Conservation (phyloP, 1,140 invertebrate genomes). For the Macrocentrus cingulum region DNA sequence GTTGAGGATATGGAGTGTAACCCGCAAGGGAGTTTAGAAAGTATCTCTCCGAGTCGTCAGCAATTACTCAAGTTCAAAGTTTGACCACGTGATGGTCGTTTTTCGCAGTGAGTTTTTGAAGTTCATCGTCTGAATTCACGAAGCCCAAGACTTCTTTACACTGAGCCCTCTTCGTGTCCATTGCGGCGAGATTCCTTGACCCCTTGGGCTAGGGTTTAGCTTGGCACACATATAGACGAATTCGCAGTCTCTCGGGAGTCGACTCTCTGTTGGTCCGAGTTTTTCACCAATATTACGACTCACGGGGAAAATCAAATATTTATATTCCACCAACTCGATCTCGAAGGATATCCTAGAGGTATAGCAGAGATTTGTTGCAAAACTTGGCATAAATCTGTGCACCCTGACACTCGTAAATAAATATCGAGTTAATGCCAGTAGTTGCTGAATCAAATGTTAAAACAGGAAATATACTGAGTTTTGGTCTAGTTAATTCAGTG, state of each 20-base stretch:
- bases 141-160: not conserved
- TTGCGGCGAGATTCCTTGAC: slow-evolving; percentile 13
- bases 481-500: too few species aligned
- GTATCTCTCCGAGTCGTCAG: slow-evolving; percentile 20
- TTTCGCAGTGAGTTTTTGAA: slow-evolving; percentile 1
- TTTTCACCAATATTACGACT: slow-evolving; percentile 13
- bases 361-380: not conserved
- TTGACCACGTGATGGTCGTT: slow-evolving; percentile 28
- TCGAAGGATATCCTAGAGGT: too few species aligned
- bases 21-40: slow-evolving; percentile 13
- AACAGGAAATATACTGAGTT: too few species aligned
- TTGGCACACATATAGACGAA: too few species aligned
- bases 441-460: too few species aligned
- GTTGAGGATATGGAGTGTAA: slow-evolving; percentile 9
- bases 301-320: slow-evolving; percentile 20
- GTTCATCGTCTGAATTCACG: not conserved
- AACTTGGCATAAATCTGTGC: too few species aligned
- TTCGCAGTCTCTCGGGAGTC: too few species aligned
- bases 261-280: not conserved
- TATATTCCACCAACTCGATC: slow-evolving; percentile 15
- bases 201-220: not conserved
- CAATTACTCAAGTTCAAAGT: slow-evolving; percentile 42
- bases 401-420: too few species aligned
- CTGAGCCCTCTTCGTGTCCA: slow-evolving; percentile 9
- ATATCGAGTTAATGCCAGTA: too few species aligned